phyloP scores from a whole-genome alignment of 2,888 invertebrate species.

The Leptinotarsa haldemani region DNA sequence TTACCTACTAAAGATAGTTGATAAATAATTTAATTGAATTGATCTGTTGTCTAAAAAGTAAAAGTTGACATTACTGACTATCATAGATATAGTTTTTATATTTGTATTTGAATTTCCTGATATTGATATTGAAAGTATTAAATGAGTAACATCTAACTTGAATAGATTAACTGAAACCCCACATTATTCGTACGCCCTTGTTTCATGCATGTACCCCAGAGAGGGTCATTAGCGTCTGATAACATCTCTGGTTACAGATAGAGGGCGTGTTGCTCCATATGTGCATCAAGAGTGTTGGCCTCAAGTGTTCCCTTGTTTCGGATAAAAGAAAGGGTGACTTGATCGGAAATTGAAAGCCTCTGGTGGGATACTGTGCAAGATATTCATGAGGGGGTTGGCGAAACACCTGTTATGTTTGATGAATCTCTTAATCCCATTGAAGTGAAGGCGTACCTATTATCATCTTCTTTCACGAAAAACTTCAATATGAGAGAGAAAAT shows the following conservation, averaged over 20 bases:
- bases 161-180: slow-evolving; percentile 9
- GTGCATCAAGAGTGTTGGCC: slow-evolving; percentile 61
- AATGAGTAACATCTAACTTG: too few relatives aligned
- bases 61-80: too few relatives aligned
- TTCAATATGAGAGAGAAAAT: neutral
- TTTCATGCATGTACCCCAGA: slow-evolving; percentile 55
- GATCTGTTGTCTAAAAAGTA: too few relatives aligned
- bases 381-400: slow-evolving; percentile 38
- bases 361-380: slow-evolving; percentile 30
- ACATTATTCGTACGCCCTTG: slow-evolving; percentile 27
- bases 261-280: slow-evolving; percentile 60
- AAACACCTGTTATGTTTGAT: slow-evolving; percentile 42
- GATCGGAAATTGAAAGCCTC: slow-evolving; percentile 43
- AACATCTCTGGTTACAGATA: slow-evolving; percentile 63
- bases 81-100: too few relatives aligned
- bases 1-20: too few relatives aligned
- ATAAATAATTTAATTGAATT: too few relatives aligned
- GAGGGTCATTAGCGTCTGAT: slow-evolving; percentile 65
- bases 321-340: slow-evolving; percentile 37
- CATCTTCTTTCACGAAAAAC: slow-evolving; percentile 10
- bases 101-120: too few relatives aligned
- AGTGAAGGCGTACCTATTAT: slow-evolving; percentile 16
- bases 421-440: slow-evolving; percentile 36
- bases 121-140: too few relatives aligned
- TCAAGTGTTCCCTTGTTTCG: slow-evolving; percentile 59